These are phyloP conservation scores for Tineola bisselliella DNA, from an alignment of 2,888 invertebrate genomes.

Conservation along the genomic window DNA sequence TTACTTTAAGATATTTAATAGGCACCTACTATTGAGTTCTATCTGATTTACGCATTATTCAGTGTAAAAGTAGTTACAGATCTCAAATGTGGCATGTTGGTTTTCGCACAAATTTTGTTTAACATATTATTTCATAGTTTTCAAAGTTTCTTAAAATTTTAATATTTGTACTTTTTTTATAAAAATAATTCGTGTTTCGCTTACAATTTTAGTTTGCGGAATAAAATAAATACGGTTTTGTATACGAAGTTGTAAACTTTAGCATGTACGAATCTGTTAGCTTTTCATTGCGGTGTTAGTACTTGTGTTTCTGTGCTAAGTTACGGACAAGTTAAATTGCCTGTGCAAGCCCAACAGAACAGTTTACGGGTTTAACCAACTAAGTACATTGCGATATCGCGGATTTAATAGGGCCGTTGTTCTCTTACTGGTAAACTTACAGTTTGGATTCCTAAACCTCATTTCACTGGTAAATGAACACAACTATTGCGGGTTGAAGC, in stretches of 20 bases:
- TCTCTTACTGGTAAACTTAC: neutral
- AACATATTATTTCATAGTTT: too few relatives aligned
- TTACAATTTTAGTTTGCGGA: neutral
- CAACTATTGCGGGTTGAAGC: constrained; percentile 3
- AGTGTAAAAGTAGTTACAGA: too few relatives aligned
- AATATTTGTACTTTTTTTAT: neutral
- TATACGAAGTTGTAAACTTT: neutral
- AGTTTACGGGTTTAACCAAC: constrained; percentile 29
- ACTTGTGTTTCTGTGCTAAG: neutral
- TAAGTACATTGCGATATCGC: constrained; percentile 27
- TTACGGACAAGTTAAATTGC: constrained; percentile 29
- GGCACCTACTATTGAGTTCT: too few relatives aligned
- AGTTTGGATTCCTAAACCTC: neutral
- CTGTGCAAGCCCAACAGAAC: constrained; percentile 24
- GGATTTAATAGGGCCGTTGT: constrained; percentile 30
- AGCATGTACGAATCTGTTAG: neutral
- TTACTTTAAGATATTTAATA: too few relatives aligned
- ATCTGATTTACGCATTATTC: too few relatives aligned
- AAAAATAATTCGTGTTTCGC: neutral
- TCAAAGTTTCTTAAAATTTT: too few relatives aligned
- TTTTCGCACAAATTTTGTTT: too few relatives aligned
- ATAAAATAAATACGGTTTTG: neutral
- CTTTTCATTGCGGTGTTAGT: neutral
- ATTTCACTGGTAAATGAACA: constrained; percentile 9
- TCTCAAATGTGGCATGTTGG: too few relatives aligned